phyloP scores from a whole-genome alignment of 2,888 invertebrate species.

The Eupithecia pulchellata region DNA sequence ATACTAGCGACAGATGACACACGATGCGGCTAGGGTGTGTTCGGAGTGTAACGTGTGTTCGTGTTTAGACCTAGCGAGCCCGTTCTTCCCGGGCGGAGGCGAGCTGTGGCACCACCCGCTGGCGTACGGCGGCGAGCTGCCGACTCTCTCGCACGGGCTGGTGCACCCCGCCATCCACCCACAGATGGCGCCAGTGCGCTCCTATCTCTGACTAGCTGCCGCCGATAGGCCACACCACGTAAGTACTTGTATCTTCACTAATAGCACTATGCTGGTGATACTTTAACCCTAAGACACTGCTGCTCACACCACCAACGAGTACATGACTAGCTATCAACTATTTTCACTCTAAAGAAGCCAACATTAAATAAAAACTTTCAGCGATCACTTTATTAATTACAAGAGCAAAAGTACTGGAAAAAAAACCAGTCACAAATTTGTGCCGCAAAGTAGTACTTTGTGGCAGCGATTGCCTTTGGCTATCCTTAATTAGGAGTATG shows the following conservation, averaged over 20 bases:
- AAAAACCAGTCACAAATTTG: too few relatives aligned
- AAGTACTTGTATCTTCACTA: constrained; percentile 63
- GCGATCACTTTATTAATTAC: too few relatives aligned
- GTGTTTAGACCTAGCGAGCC: constrained; percentile 95
- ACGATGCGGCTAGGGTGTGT: constrained; percentile 39
- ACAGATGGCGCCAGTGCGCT: constrained; percentile 97
- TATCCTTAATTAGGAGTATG: too few relatives aligned
- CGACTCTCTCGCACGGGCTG: constrained; percentile 94
- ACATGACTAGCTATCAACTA: not conserved
- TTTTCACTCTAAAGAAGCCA: not conserved
- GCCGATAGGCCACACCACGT: constrained; percentile 91
- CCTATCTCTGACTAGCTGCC: constrained; percentile 98
- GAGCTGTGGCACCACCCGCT: constrained; percentile 98
- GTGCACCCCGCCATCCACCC: constrained; percentile 99
- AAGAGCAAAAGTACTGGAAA: too few relatives aligned
- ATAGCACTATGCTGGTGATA: not conserved
- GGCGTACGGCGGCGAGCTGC: constrained; percentile 92
- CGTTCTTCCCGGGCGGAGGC: constrained; percentile 95
- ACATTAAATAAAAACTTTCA: not conserved
- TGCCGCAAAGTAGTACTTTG: too few relatives aligned
- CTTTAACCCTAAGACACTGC: not conserved
- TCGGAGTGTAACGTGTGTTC: constrained; percentile 38
- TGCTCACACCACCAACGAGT: not conserved
- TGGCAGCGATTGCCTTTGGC: too few relatives aligned
- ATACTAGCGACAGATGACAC: constrained; percentile 52